Evolutionary conservation across 2,888 invertebrate species (phyloP).

Genomic region (Prosapia bicincta): DNA sequence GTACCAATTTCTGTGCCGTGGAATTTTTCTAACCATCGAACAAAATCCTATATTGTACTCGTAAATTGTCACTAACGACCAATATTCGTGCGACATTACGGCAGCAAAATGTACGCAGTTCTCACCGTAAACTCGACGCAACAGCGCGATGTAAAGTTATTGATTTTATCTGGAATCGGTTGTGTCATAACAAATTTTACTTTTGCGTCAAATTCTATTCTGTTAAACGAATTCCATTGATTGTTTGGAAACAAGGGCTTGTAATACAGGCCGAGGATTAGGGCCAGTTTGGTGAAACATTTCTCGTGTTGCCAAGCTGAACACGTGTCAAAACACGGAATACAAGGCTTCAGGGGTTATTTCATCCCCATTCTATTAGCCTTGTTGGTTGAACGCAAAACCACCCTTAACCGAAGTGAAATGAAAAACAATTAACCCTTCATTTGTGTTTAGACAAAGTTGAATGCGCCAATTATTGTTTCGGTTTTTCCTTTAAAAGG

Average conservation of each 20-base stretch:
- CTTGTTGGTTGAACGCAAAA: not conserved
- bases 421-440: not conserved
- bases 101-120: no score
- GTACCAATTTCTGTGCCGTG: no score
- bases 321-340: not conserved
- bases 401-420: not conserved
- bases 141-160: no score
- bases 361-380: not conserved
- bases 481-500: no score
- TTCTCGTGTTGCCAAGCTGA: not conserved
- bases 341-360: not conserved
- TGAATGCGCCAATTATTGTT: no score
- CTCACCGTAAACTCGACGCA: no score
- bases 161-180: no score
- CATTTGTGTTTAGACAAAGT: not conserved
- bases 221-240: not conserved
- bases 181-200: no score
- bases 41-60: no score
- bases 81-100: no score
- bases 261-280: not conserved
- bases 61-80: no score
- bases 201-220: not conserved
- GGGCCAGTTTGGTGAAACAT: not conserved
- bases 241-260: not conserved
- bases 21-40: no score